These are phyloP conservation scores for Microcebus griseorufus DNA, from an alignment of 2,113 vertebrate species.

Conservation along the genomic window DNA sequence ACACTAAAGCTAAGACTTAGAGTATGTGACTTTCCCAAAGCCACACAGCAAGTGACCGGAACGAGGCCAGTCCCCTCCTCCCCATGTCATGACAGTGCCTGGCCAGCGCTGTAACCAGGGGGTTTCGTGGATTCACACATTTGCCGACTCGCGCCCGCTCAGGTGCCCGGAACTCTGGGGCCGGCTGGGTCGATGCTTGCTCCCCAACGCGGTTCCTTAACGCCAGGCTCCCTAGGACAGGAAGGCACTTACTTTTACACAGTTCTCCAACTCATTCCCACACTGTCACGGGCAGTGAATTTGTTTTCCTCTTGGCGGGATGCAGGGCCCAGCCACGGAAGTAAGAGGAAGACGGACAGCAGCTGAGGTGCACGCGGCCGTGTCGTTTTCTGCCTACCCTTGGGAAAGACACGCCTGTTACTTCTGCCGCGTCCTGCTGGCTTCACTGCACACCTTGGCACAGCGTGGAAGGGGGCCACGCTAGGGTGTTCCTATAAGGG, in stretches of 20 bases:
- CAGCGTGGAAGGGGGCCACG: rapidly evolving
- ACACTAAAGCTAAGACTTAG: not conserved
- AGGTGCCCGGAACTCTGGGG: not conserved
- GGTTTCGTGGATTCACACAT: not conserved
- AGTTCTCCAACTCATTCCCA: not conserved
- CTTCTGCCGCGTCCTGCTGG: not conserved
- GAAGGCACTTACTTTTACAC: not conserved
- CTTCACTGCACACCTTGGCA: not conserved
- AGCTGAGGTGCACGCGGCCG: not conserved
- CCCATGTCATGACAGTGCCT: not conserved
- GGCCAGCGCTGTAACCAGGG: rapidly evolving
- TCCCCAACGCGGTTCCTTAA: not conserved
- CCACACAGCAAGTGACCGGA: not conserved
- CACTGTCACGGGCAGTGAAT: too few species aligned
- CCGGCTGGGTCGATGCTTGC: not conserved
- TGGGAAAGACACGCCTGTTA: not conserved
- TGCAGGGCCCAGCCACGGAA: not conserved
- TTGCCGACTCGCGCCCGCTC: not conserved
- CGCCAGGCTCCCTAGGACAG: not conserved
- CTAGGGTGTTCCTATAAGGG: not conserved
- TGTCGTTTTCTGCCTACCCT: not conserved
- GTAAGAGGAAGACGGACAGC: not conserved
- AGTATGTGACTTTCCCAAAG: not conserved
- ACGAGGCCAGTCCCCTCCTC: not conserved
- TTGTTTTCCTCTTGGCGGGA: not conserved